Percentiles rank a stretch among this genome's conserved stretches.
Conservation (phyloP, 1,140 invertebrate species). For the Drosophila paulistorum region DNA sequence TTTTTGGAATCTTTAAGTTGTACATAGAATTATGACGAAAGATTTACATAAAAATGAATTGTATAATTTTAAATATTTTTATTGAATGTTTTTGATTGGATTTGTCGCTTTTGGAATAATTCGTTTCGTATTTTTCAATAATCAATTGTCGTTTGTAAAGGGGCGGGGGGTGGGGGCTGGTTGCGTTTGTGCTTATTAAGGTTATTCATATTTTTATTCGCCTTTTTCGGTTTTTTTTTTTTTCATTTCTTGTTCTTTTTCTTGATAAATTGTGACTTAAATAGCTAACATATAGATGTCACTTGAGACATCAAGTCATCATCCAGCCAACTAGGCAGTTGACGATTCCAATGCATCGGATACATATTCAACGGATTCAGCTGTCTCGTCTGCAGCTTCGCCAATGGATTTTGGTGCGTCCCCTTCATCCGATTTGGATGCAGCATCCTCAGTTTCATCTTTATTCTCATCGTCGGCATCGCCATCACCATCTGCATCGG, state of each 20-base stretch:
- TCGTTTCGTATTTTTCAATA: not conserved
- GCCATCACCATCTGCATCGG: not conserved
- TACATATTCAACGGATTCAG: conserved; percentile 12
- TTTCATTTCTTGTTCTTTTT: conserved; percentile 22
- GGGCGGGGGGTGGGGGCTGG: not conserved
- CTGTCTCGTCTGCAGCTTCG: conserved; percentile 6
- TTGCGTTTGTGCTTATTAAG: conserved; percentile 5
- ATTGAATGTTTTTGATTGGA: not conserved
- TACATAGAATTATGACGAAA: not conserved
- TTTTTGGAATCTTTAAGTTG: conserved; percentile 7
- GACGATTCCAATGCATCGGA: conserved; percentile 10
- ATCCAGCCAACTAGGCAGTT: not conserved
- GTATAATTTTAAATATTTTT: not conserved
- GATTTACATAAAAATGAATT: not conserved
- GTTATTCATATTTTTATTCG: conserved; percentile 24
- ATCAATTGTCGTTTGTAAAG: not conserved
- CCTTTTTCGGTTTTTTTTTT: not conserved
- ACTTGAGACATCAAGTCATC: not conserved
- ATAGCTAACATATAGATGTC: conserved; percentile 10
- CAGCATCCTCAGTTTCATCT: conserved; percentile 14
- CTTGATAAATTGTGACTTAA: conserved; percentile 15
- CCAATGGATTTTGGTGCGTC: not conserved
- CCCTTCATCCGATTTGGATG: not conserved
- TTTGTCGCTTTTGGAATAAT: not conserved
- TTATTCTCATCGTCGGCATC: conserved; percentile 6